Evolutionary conservation across 2,797 vertebrate genomes (phyloP), one percentile per base, ranked within the genome.

Genomic region (Lepus oiostolus): DNA sequence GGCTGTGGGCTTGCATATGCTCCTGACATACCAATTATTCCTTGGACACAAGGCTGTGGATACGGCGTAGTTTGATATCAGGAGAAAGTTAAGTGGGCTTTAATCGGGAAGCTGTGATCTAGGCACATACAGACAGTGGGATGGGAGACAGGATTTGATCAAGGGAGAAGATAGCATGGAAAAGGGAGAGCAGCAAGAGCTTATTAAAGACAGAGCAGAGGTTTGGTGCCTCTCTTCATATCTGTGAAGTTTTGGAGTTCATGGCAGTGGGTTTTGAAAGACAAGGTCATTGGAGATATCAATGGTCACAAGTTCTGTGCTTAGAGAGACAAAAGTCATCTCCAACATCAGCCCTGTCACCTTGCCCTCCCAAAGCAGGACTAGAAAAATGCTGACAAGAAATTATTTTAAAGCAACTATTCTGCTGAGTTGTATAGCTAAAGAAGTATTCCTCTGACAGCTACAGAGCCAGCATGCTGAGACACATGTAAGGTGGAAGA

Each of bases 31-130:
- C 22, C 92, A 93, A 35, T 70, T 91, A 12, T 95, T 91, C 63
- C 91, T 24, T 87, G 52, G 7, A 84, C 79, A 62, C 30, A 95
- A 16, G 24, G 19, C 30, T 62, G 26, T 88, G 5, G 60, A 35
- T 62, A 94, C 30, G 52, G 65, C 21, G 54, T 58, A 65, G 89
- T 96, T 87, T 96, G 82, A 90, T 93, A 50, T 68, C 62, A 50
- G 72, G 50, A 83, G 94, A 93, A 94, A 4, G 9, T 91, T 93
- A 94, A 96, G 89, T 85, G 77, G 30, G 70, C 63, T 95, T 96
- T 95, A 68, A 47, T 72, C 38, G 70, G 65, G 58, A 54, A 16
- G 7, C 28, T 76, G 35, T 90, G 63, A 91, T 88, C n/a, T 95
- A 84, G 30, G 60, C 32, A 82, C 77, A 81, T 75, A 95, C 17